These are phyloP conservation scores for Tethea ocularis DNA, from an alignment of 2,888 invertebrate genomes.

Conservation along the genomic window DNA sequence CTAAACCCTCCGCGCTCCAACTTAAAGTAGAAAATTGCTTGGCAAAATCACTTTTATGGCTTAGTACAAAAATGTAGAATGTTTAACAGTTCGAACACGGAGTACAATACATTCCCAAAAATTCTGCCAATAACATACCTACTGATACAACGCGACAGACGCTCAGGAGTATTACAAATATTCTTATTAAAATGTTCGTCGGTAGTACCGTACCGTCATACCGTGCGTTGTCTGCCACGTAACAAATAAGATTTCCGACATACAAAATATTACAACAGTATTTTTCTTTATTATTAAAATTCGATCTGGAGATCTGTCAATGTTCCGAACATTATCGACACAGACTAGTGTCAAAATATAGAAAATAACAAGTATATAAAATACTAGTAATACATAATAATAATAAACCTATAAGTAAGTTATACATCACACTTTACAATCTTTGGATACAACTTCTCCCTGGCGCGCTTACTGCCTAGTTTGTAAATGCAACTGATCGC, in stretches of 20 bases:
- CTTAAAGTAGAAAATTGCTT: constrained; percentile 42
- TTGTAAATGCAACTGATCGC: constrained; percentile 15
- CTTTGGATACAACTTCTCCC: constrained; percentile 80
- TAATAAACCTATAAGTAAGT: constrained; percentile 79
- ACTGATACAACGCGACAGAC: constrained; percentile 44
- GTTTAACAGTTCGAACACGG: constrained; percentile 29
- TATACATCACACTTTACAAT: constrained; percentile 78
- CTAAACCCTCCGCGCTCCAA: constrained; percentile 47
- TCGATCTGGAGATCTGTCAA: constrained; percentile 68
- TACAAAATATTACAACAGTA: constrained; percentile 18
- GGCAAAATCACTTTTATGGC: constrained; percentile 28
- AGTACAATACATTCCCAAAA: constrained; percentile 41
- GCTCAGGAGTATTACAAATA: constrained; percentile 19
- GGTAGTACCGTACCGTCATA: neutral
- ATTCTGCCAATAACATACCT: constrained; percentile 27
- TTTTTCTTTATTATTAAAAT: constrained; percentile 38
- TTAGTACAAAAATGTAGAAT: constrained; percentile 4
- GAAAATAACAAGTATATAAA: constrained; percentile 74
- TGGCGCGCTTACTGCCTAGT: constrained; percentile 39
- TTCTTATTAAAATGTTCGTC: neutral
- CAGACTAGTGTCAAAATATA: constrained; percentile 69
- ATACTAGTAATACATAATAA: constrained; percentile 67
- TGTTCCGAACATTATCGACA: constrained; percentile 57
- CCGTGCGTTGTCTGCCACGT: constrained; percentile 18
- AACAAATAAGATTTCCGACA: constrained; percentile 19